Base-by-base conservation (phyloP, 2,888 invertebrate species). In the Melanotus villosus region DNA sequence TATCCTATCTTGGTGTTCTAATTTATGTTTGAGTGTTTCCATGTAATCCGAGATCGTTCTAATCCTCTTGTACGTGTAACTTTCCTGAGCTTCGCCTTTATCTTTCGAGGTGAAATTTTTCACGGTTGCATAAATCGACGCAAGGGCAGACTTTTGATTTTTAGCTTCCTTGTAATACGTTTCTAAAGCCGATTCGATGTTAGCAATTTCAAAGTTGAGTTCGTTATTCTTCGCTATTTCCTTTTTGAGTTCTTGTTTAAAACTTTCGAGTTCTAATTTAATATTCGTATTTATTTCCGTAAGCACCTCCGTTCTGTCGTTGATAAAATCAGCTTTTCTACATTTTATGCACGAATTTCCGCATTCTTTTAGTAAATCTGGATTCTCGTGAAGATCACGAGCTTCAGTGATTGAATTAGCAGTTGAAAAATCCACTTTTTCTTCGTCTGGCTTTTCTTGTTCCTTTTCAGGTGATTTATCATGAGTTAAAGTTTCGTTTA, bases 131-230 rank as follows among this genome's bases (percentile, higher is more conserved):
- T 69, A 69, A 18, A 69, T 23, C 16, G 60, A 19, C 2, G 60
- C 30, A 19, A 69, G 19, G 0, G 60, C 38, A 0, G 59, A 47
- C 38, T 65, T 65, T 30, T 60, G 60, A 18, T 54, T 23, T 36
- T 56, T 69, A 7, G 65, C 60, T 47, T 65, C 69, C 21, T 59
- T 60, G 38, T 60, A 65, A n/a, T 65, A 69, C 1, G 19, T 47
- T 45, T 69, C 69, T 7, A 69, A 10, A 5, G 52, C 58, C 1
- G 36, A 21, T 36, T 69, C 69, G 7, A 65, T 69, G 23, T 69
- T 69, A 2, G 65, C 65, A 6, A 69, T 69, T 43, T 69, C 65
- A 38, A 47, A 65, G 43, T 69, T 69, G 2, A 69, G 19, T 18
- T 38, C 45, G 21, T 65, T 69, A 14, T 47, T 65, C 36, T 60